A percentile compares a stretch with the other conserved stretches of the same genome.
Evolutionary conservation across 2,888 invertebrate species (phyloP).

Genomic region (Branchipolynoe longqiensis): DNA sequence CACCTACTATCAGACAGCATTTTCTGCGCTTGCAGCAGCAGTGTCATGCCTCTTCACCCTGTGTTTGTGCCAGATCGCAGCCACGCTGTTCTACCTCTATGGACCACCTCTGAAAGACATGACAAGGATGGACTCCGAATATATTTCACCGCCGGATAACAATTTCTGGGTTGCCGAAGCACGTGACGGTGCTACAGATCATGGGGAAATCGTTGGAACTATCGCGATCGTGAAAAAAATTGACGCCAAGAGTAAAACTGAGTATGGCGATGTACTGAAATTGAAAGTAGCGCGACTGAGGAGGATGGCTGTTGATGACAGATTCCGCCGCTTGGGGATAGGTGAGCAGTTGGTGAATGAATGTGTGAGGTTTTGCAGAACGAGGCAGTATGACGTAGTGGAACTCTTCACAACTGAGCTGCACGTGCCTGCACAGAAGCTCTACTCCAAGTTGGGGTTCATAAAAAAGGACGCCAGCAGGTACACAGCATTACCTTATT

Average conservation of each 20-base stretch:
- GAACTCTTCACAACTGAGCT: conserved; percentile 52
- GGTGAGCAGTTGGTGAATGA: conserved; percentile 41
- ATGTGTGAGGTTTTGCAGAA: conserved; percentile 37
- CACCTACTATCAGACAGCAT: not conserved
- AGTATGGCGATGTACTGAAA: not conserved
- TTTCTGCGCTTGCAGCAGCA: not conserved
- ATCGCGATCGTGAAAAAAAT: conserved; percentile 45
- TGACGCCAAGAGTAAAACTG: not conserved
- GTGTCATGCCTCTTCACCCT: not conserved
- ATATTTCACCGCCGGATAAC: conserved; percentile 20
- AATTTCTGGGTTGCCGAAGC: conserved; percentile 58
- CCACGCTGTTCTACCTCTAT: conserved; percentile 48
- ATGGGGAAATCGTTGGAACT: conserved; percentile 53
- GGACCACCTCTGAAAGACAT: conserved; percentile 55
- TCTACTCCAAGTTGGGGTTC: conserved; percentile 47
- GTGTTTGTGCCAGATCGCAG: conserved; percentile 3
- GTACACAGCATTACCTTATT: not conserved
- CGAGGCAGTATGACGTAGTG: conserved; percentile 15
- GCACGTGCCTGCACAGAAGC: conserved; percentile 44
- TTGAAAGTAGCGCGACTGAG: conserved; percentile 40
- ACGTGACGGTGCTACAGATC: not conserved
- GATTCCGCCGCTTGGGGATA: conserved; percentile 35
- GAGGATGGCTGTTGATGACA: conserved; percentile 52
- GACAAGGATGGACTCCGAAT: conserved; percentile 29
- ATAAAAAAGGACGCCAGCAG: not conserved